Evolutionary conservation across 2,888 invertebrate genomes (phyloP).

Genomic region (Beris chalybata): DNA sequence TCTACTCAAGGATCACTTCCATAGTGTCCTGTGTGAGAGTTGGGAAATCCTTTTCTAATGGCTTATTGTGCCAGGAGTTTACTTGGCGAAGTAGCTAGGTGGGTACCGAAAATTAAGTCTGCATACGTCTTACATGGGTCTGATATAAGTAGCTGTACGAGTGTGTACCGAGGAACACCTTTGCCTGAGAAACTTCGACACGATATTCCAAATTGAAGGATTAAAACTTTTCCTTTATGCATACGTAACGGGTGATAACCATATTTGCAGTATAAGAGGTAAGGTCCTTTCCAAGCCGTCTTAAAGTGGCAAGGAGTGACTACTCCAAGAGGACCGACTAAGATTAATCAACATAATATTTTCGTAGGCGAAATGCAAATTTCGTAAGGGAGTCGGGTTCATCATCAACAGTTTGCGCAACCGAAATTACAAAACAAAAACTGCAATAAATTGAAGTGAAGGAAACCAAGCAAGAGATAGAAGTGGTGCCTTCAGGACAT

Average conservation of each 20-base stretch:
- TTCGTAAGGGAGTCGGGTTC: background rate
- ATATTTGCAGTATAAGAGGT: slow-evolving; percentile 11
- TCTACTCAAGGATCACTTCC: slow-evolving; percentile 10
- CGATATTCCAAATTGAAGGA: slow-evolving; percentile 36
- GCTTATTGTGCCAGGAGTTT: slow-evolving; percentile 27
- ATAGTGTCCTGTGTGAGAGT: background rate
- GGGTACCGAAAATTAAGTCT: slow-evolving; percentile 22
- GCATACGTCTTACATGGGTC: slow-evolving; percentile 2
- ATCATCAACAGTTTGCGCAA: background rate
- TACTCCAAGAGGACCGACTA: slow-evolving; percentile 19
- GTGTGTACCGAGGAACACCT: background rate
- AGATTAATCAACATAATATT: slow-evolving; percentile 34
- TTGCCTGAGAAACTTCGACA: slow-evolving; percentile 26
- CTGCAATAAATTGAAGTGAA: background rate
- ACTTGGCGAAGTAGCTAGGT: slow-evolving; percentile 12
- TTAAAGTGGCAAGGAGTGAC: background rate
- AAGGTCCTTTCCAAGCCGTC: background rate
- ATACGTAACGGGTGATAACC: slow-evolving; percentile 16
- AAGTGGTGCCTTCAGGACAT: slow-evolving; percentile 12
- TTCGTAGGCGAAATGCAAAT: background rate
- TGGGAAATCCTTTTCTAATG: slow-evolving; percentile 18
- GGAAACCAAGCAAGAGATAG: background rate
- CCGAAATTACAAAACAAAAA: background rate
- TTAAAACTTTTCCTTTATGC: slow-evolving; percentile 36
- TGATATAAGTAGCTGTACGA: no score